Base-by-base conservation (phyloP, 2,113 vertebrate genomes). In the Falco punctatus region DNA sequence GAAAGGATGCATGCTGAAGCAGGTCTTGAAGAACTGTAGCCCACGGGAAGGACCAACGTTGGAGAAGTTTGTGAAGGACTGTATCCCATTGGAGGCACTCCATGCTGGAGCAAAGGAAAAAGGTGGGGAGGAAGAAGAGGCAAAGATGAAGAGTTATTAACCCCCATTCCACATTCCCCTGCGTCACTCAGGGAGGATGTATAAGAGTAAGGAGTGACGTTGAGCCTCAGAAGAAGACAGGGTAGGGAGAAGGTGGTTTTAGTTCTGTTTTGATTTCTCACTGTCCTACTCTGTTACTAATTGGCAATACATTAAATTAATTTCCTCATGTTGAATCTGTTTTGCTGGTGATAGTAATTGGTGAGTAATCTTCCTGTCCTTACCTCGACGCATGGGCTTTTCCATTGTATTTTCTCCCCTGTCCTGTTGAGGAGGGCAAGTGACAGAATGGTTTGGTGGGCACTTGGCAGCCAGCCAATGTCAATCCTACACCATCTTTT, bases 341-440 rank as follows among this genome's bases (percentile, higher is more conserved):
- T 70, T 65, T 49, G 21, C 33, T 18, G 0, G 0, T 42, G n/a
- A 26, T 0, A 1, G 51, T 32, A 58, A 49, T 1, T 40, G 10
- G 7, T 64, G 30, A 81, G 8, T 42, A 32, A n/a, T 58, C 8
- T 81, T 20, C 30, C 35, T 27, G 20, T 23, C 9, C 52, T 77
- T 58, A 19, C 10, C 18, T n/a, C 35, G 22, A 57, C 40, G 23
- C 19, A 17, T 13, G 18, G 71, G 6, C 11, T 84, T 84, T 84
- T 57, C 42, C 26, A 44, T 16, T 3, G 0, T 72, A 35, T 58
- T 72, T 72, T 33, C 35, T 65, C 10, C 8, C 13, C 27, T 70
- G 28, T 40, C 18, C 13, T 33, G 14, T 38, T 65, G 19, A 58
- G 19, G 13, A 79, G 32, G 15, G 18, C 4, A 1, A 85, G 42